Percentiles rank a stretch among this genome's conserved stretches.
phyloP scores from a whole-genome alignment of 2,113 vertebrate genomes.

The Hippocampus abdominalis region DNA sequence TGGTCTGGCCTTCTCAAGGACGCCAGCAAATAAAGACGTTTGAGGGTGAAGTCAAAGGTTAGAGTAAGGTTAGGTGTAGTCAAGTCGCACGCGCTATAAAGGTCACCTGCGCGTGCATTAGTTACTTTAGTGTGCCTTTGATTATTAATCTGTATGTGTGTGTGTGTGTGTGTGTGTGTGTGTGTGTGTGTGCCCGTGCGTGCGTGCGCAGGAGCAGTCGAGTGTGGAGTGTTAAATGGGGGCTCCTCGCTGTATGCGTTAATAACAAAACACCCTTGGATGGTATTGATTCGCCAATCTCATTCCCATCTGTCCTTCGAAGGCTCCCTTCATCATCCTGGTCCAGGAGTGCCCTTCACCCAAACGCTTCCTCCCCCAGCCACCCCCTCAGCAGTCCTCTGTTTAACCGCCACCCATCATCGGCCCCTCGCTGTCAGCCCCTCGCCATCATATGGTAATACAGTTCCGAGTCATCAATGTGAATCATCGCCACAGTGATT shows the following conservation, averaged over 20 bases:
- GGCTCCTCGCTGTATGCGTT: constrained; percentile 28
- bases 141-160: background rate
- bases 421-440: background rate
- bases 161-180: constrained; percentile 17
- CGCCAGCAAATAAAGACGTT: background rate
- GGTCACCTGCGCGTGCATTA: background rate
- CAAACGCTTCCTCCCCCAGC: background rate
- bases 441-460: constrained; percentile 14
- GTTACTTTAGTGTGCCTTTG: background rate
- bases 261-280: constrained; percentile 48
- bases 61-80: background rate
- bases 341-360: constrained; percentile 8
- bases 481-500: background rate
- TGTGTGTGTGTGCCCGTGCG: background rate
- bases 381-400: background rate
- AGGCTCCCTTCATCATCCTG: constrained; percentile 48
- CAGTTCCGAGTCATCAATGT: background rate
- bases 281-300: constrained; percentile 48
- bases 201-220: constrained; percentile 16
- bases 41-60: constrained; percentile 3
- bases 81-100: background rate
- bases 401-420: background rate
- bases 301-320: constrained; percentile 48
- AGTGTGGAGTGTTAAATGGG: constrained; percentile 35
- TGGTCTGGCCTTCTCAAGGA: background rate